A percentile compares a stretch with the other conserved stretches of the same genome.
phyloP scores from a whole-genome alignment of 2,113 vertebrate genomes.

The Lasiurus borealis region DNA sequence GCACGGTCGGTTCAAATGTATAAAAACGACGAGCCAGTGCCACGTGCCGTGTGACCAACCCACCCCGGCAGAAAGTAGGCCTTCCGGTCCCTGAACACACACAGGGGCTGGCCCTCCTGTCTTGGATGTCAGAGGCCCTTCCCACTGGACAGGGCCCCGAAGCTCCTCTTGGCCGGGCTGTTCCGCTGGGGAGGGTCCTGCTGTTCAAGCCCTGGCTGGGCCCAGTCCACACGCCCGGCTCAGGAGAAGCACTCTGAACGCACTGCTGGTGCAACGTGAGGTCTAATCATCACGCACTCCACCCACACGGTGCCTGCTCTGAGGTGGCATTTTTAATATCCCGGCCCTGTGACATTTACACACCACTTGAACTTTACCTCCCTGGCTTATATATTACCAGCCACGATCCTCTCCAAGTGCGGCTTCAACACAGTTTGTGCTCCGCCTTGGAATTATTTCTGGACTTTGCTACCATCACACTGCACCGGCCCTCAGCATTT shows the following conservation, averaged over 20 bases:
- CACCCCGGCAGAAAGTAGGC: too few species aligned
- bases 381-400: constrained; percentile 75
- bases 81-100: too few species aligned
- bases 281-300: constrained; percentile 85
- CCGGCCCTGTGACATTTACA: constrained; percentile 85
- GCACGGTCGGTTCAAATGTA: not conserved
- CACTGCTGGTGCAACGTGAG: constrained; percentile 77
- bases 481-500: not conserved
- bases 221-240: not conserved
- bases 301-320: constrained; percentile 76
- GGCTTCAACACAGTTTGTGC: constrained; percentile 22
- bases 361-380: constrained; percentile 83
- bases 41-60: accelerated
- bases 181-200: not conserved
- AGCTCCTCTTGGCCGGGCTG: not conserved
- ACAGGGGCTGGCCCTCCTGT: accelerated
- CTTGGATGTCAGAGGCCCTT: not conserved
- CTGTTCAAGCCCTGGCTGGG: accelerated
- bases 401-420: constrained; percentile 57
- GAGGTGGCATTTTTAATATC: constrained; percentile 81
- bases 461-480: constrained; percentile 52
- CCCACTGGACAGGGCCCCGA: not conserved
- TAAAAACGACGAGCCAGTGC: not conserved
- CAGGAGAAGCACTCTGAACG: constrained; percentile 65
- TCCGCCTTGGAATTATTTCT: constrained; percentile 73